Base-by-base conservation (phyloP, 2,888 invertebrate species). In the Deilephila porcellus region DNA sequence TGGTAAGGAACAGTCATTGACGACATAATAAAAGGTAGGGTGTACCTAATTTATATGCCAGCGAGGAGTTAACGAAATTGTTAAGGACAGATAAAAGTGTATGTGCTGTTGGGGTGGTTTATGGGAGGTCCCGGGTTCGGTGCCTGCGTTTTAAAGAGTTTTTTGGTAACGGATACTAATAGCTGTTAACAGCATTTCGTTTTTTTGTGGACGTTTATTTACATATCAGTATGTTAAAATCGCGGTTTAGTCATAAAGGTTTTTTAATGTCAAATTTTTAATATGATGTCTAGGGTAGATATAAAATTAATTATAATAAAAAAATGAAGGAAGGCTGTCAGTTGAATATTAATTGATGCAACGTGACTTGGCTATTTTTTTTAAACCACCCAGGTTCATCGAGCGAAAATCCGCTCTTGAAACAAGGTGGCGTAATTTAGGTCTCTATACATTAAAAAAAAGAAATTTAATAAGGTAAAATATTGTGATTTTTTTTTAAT, bases 51-150 rank as follows among this genome's bases (percentile, higher is more conserved):
- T 93, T 93, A 93, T 94, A 92, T 93, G 90, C 92, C 89, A 88
- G 88, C 89, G 91, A 93, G 90, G 93, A 92, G 91, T 92, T 93
- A 92, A 93, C 92, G 90, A 93, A 94, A 93, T 94, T 93, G 93
- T 94, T 93, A 93, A 93, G 92, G 93, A 93, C 90, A 93, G 93
- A 93, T 93, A 92, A 93, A 93, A 91, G 91, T 87, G 88, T 93
- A 92, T 93, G 93, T 93, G 92, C 91, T 91, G 89, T 45, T 90
- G 89, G 89, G 89, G 89, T 90, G 89, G 90, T 91, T 91, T 91
- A 91, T 89, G 90, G 90, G 90, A 89, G 90, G 90, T 88, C 88
- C 86, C 83, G 87, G 85, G 84, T 83, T 85, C 73, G 60, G 32
- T 62, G 73, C 60, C 72, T 52, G 72, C 56, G 53, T 20, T 62